Conservation (phyloP, 2,888 invertebrate species). For the Selenia dentaria region DNA sequence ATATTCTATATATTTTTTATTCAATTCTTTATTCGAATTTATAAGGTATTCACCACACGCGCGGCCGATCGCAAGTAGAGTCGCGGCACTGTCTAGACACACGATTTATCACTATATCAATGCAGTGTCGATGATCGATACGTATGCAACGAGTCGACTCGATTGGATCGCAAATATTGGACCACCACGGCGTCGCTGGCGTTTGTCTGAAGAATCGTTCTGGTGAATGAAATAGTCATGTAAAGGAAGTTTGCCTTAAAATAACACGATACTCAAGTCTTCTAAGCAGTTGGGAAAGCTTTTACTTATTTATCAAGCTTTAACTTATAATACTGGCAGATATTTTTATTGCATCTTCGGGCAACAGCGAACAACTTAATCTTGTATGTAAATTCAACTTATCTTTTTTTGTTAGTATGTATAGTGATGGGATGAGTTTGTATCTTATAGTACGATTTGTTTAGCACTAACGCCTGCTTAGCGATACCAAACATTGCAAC, state of each 20-base stretch:
- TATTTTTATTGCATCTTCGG: no score
- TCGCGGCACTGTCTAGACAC: slow-evolving; percentile 50
- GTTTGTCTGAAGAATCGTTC: slow-evolving; percentile 31
- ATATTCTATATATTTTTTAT: no score
- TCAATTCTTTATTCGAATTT: background rate
- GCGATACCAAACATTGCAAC: no score
- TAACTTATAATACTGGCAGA: no score
- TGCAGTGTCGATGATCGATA: slow-evolving; percentile 35
- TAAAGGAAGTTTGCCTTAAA: slow-evolving; percentile 7
- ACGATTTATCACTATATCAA: slow-evolving; percentile 33
- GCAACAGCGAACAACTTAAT: no score
- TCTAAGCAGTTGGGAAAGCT: background rate
- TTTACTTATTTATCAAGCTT: background rate
- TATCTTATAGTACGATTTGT: no score
- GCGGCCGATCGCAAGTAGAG: slow-evolving; percentile 43
- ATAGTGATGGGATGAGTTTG: no score
- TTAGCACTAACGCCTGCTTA: no score
- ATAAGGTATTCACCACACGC: slow-evolving; percentile 49
- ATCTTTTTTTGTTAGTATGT: no score
- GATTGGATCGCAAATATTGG: slow-evolving; percentile 54
- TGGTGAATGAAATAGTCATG: slow-evolving; percentile 1
- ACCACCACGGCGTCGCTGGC: slow-evolving; percentile 47
- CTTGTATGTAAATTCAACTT: no score
- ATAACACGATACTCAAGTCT: background rate
- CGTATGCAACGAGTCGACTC: slow-evolving; percentile 46